A percentile compares a stretch with the other conserved stretches of the same genome.
These are phyloP conservation scores for Coreoperca whiteheadi DNA, from an alignment of 2,113 vertebrate species.

Conservation along the genomic window DNA sequence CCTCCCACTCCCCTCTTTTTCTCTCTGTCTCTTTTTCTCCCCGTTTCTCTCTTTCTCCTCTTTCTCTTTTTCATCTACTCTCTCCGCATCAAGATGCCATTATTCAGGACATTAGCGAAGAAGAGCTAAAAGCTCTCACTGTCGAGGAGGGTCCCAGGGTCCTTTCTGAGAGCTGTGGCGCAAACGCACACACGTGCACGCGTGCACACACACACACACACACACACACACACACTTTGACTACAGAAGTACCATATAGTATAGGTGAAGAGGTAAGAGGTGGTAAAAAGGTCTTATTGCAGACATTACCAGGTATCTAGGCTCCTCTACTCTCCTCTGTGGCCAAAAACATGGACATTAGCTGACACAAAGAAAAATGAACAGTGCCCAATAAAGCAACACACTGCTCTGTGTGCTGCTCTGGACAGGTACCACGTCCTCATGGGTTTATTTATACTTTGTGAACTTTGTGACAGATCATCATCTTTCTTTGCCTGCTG, in stretches of 20 bases:
- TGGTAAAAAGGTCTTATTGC: slow-evolving; percentile 76
- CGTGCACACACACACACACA: background rate
- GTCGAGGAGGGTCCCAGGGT: slow-evolving; percentile 85
- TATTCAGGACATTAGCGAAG: slow-evolving; percentile 87
- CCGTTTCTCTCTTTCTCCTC: slow-evolving; percentile 32
- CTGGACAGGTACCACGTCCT: background rate
- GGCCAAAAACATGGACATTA: slow-evolving; percentile 68
- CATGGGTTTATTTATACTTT: slow-evolving; percentile 27
- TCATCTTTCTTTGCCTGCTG: slow-evolving; percentile 9
- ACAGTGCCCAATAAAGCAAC: slow-evolving; percentile 43
- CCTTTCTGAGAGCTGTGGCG: slow-evolving; percentile 76
- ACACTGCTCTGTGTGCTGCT: background rate
- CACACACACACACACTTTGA: slow-evolving; percentile 46
- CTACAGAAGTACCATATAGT: slow-evolving; percentile 61
- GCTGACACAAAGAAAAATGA: slow-evolving; percentile 55
- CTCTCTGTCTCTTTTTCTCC: slow-evolving; percentile 22
- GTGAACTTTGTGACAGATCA: slow-evolving; percentile 48
- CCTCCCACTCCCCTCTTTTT: background rate
- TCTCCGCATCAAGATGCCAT: slow-evolving; percentile 85
- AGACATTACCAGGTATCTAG: slow-evolving; percentile 65
- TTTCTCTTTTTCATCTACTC: slow-evolving; percentile 47
- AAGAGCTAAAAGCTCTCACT: slow-evolving; percentile 88
- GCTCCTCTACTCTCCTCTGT: slow-evolving; percentile 60
- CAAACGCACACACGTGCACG: slow-evolving; percentile 38
- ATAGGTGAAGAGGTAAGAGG: slow-evolving; percentile 74